Base-by-base conservation (phyloP, 2,888 invertebrate species). In the Drosophila mimetica region DNA sequence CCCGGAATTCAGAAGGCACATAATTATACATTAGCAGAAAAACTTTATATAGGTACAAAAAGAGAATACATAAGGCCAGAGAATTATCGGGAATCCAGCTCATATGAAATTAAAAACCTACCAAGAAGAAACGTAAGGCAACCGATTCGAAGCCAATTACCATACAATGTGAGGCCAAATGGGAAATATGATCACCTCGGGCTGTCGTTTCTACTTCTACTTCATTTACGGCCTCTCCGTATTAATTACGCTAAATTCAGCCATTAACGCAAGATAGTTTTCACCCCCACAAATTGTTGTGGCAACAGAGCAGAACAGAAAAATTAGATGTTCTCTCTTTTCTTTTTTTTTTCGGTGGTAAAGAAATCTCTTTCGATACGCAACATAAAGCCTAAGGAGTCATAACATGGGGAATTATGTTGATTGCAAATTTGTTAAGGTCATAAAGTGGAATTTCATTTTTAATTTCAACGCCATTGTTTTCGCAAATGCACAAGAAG, bases 391-490 rank as follows among this genome's bases (percentile, higher is more conserved):
- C 71, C 64, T 71, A 59, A 52, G 46, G 53, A 86, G 82, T 84
- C 86, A 84, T 81, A 86, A 86, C 72, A 77, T 36, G 70, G 59
- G 65, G 74, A 75, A 81, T 87, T 87, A 88, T 86, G 86, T 85
- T 87, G 83, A 88, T 89, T 86, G 86, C 86, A 74, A 89, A 86
- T 86, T 89, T 89, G 86, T 86, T 86, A 86, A 87, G 86, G 89
- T 86, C 86, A 89, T 89, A 89, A 86, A 86, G 78, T 75, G 71
- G 84, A 83, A 85, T 87, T 88, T 87, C 71, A 59, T 79, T 87
- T 85, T 85, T 87, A 87, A 88, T 85, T 85, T 86, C 85, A 87
- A 87, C 85, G 89, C 87, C 85, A 88, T 85, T 85, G 85, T 85
- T 77, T 76, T 53, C 30, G 55, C 36, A 22, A 28, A 32, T 47